Conservation (phyloP, 2,888 invertebrate species). For the Hyalella azteca region DNA sequence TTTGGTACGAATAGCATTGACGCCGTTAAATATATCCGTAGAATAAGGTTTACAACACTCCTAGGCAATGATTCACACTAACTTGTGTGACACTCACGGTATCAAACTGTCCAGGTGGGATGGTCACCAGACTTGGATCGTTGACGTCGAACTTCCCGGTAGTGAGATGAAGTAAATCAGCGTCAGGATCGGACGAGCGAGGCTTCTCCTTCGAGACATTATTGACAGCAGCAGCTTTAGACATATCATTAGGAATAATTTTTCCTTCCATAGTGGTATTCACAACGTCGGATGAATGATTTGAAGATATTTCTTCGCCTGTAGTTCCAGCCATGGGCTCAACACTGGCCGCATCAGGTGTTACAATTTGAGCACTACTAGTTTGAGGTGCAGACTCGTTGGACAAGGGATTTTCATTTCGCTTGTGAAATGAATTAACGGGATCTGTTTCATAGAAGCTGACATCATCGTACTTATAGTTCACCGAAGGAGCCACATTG, state of each 20-base stretch:
- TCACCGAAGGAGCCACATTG: neutral
- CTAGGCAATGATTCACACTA: neutral
- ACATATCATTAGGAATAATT: too few species aligned
- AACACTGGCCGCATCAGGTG: too few species aligned
- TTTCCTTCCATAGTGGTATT: neutral
- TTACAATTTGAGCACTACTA: neutral
- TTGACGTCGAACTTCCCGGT: neutral
- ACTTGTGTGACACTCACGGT: neutral
- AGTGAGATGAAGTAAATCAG: neutral
- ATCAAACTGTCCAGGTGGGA: constrained; percentile 17
- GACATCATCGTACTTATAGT: neutral
- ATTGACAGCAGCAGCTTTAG: neutral
- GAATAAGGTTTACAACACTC: neutral
- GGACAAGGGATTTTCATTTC: neutral
- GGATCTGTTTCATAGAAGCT: neutral
- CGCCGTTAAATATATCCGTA: too few species aligned
- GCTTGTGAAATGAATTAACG: neutral
- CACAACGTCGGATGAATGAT: neutral
- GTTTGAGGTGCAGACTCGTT: neutral
- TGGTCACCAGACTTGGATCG: neutral
- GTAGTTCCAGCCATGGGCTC: neutral
- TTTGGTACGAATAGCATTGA: too few species aligned
- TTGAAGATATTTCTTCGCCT: neutral
- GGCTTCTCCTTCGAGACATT: neutral
- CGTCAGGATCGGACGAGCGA: neutral